A percentile compares a stretch with the other conserved stretches of the same genome.
phyloP scores from a whole-genome alignment of 1,140 invertebrate species.

The Pantala flavescens region DNA sequence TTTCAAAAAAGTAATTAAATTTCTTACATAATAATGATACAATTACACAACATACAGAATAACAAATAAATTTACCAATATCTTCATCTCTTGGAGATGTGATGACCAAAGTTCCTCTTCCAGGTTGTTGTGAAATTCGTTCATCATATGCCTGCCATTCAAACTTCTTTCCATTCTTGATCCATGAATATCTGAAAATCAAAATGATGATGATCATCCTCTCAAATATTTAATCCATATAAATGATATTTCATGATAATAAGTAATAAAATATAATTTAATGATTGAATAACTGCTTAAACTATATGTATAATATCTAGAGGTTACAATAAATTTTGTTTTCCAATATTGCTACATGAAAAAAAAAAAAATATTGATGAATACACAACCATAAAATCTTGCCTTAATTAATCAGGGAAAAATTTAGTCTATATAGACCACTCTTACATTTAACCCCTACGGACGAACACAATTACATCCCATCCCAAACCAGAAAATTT shows the following conservation, averaged over 20 bases:
- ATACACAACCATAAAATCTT: too few species aligned
- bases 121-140: slow-evolving; percentile 84
- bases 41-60: neutral
- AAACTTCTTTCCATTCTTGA: slow-evolving; percentile 89
- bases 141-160: slow-evolving; percentile 85
- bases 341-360: too few species aligned
- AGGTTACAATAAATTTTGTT: too few species aligned
- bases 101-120: slow-evolving; percentile 82
- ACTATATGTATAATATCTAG: too few species aligned
- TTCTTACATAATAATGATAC: neutral
- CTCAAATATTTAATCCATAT: neutral
- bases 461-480: too few species aligned
- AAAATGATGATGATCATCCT: slow-evolving; percentile 17
- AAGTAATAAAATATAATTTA: too few species aligned
- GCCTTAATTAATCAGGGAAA: too few species aligned
- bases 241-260: neutral
- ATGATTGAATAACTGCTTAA: too few species aligned
- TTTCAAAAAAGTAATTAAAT: slow-evolving; percentile 24
- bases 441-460: too few species aligned
- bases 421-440: too few species aligned
- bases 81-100: slow-evolving; percentile 82
- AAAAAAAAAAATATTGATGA: too few species aligned
- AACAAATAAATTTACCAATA: slow-evolving; percentile 41
- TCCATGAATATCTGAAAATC: slow-evolving; percentile 76
- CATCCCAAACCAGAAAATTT: too few species aligned